Percentiles rank a stretch among this genome's conserved stretches.
phyloP scores from a whole-genome alignment of 2,113 vertebrate species.

The Burhinus bistriatus region DNA sequence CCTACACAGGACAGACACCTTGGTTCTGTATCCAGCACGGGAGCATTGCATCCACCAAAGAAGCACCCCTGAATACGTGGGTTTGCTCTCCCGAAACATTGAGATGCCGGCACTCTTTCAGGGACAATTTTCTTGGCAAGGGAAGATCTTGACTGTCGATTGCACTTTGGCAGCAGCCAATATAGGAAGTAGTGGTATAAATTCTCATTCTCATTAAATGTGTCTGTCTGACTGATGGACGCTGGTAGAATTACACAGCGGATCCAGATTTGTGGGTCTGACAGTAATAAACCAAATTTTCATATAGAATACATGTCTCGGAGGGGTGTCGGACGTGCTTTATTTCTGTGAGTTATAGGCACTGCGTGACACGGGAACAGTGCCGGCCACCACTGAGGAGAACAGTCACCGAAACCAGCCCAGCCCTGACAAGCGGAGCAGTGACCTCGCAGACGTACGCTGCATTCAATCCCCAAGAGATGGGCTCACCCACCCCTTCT shows the following conservation, averaged over 20 bases:
- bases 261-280: constrained; percentile 80
- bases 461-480: neutral
- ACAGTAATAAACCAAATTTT: constrained; percentile 84
- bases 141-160: constrained; percentile 31
- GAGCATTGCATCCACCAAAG: neutral
- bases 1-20: neutral
- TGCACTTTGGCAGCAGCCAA: constrained; percentile 59
- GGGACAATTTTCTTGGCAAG: constrained; percentile 56
- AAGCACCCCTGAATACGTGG: neutral
- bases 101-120: constrained; percentile 9
- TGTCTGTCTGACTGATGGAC: constrained; percentile 79
- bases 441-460: neutral
- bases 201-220: constrained; percentile 78
- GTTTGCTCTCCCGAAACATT: neutral
- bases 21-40: neutral
- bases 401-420: neutral
- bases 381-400: constrained; percentile 31
- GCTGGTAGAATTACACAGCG: constrained; percentile 74
- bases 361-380: constrained; percentile 50
- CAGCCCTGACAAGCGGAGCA: neutral
- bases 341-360: constrained; percentile 78
- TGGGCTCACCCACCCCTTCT: neutral
- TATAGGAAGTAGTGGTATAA: constrained; percentile 67
- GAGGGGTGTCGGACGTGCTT: constrained; percentile 71
- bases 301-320: constrained; percentile 82